phyloP scores from a whole-genome alignment of 2,888 invertebrate genomes.

The Acleris emargana region DNA sequence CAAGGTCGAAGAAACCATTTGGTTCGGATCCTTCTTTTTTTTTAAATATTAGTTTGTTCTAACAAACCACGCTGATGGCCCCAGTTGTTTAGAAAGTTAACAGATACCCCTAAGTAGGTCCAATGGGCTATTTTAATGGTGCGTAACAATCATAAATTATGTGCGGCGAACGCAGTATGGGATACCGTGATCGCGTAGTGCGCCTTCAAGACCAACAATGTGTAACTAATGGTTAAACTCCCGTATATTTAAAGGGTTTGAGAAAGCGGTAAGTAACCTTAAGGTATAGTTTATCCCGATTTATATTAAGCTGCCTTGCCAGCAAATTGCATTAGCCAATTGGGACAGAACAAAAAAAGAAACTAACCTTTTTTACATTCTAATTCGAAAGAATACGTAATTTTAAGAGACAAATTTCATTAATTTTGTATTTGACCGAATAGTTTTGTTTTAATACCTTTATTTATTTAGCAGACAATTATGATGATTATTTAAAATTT shows the following conservation, averaged over 20 bases:
- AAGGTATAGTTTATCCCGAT: too few species aligned
- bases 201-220: conserved; percentile 30
- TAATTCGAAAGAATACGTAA: too few species aligned
- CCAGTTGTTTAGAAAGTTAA: conserved; percentile 37
- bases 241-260: neutral
- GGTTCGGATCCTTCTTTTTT: conserved; percentile 14
- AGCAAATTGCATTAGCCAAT: too few species aligned
- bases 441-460: too few species aligned
- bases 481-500: too few species aligned
- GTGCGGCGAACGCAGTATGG: conserved; percentile 25
- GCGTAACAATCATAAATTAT: conserved; percentile 38
- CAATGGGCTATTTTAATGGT: conserved; percentile 36
- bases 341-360: too few species aligned
- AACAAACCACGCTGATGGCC: conserved; percentile 17
- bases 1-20: conserved; percentile 39
- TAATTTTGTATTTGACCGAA: too few species aligned
- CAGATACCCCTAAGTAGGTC: conserved; percentile 34
- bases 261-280: too few species aligned
- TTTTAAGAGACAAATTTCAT: too few species aligned
- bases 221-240: neutral
- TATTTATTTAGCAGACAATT: too few species aligned
- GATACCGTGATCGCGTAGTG: conserved; percentile 15
- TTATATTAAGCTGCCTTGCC: too few species aligned
- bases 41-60: conserved; percentile 17
- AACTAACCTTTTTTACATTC: too few species aligned